A percentile compares a stretch with the other conserved stretches of the same genome.
Conservation (phyloP, 2,888 invertebrate genomes). For the Gortyna flavago region DNA sequence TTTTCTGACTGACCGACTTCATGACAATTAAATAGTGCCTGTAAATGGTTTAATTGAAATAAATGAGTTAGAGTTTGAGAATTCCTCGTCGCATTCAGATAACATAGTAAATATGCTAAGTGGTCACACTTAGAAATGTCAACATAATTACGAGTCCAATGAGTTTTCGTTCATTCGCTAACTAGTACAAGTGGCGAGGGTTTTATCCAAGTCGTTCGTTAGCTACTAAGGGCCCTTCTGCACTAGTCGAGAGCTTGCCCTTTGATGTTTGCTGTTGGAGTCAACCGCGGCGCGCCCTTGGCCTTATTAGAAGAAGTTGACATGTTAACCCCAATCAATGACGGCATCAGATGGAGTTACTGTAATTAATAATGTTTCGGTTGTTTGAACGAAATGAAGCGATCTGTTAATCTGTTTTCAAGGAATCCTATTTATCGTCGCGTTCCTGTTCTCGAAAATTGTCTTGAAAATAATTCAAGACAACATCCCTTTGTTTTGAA, state of each 20-base stretch:
- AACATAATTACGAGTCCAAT: constrained; percentile 58
- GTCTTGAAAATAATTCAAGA: background rate
- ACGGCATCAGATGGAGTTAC: constrained; percentile 38
- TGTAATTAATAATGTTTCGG: constrained; percentile 19
- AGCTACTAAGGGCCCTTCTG: constrained; percentile 71
- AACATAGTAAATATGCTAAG: constrained; percentile 31
- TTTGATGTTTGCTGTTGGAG: constrained; percentile 76
- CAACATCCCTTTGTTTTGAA: background rate
- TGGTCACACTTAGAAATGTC: constrained; percentile 46
- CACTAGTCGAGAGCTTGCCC: constrained; percentile 74
- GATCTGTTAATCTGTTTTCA: background rate
- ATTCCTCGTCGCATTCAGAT: background rate
- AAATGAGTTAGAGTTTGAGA: too few species aligned
- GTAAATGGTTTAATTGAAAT: too few species aligned
- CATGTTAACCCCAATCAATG: constrained; percentile 71
- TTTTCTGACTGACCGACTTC: too few species aligned
- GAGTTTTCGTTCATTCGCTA: constrained; percentile 65
- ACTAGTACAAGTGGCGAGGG: constrained; percentile 70
- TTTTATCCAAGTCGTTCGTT: constrained; percentile 75
- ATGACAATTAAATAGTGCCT: too few species aligned
- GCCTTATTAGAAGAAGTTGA: constrained; percentile 72
- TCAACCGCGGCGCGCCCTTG: constrained; percentile 72
- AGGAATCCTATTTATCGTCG: background rate
- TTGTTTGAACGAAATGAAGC: background rate
- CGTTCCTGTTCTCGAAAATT: background rate